Evolutionary conservation across 2,888 invertebrate genomes (phyloP).

Genomic region (Rhingia rostrata): DNA sequence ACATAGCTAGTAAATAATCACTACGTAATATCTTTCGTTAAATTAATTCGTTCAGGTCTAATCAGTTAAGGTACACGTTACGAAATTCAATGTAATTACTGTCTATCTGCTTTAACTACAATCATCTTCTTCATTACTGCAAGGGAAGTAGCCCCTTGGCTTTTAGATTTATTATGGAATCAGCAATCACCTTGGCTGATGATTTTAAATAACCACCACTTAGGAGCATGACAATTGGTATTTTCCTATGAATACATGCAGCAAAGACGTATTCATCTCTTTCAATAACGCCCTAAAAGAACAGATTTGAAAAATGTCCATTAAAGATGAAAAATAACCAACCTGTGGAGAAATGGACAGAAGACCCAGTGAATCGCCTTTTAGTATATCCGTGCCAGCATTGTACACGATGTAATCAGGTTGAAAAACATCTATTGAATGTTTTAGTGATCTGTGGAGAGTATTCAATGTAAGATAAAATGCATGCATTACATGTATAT

Average conservation of each 20-base stretch:
- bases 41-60: neutral
- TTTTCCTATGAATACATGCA: constrained; percentile 85
- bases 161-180: constrained; percentile 91
- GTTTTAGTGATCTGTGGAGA: constrained; percentile 86
- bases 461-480: neutral
- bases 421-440: constrained; percentile 87
- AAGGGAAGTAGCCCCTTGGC: constrained; percentile 84
- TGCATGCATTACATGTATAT: neutral
- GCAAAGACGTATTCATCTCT: constrained; percentile 93
- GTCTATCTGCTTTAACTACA: neutral
- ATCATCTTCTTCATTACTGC: constrained; percentile 16
- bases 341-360: constrained; percentile 88
- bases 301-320: neutral
- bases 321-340: constrained; percentile 37
- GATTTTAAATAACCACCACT: constrained; percentile 93
- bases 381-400: constrained; percentile 94
- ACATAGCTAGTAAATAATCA: neutral
- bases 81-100: neutral
- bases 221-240: constrained; percentile 93
- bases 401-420: constrained; percentile 95
- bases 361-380: constrained; percentile 90
- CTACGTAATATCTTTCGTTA: neutral
- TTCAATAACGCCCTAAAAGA: constrained; percentile 89
- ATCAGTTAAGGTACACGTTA: constrained; percentile 17
- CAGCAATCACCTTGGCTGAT: constrained; percentile 92